Percentiles rank a stretch among this genome's conserved stretches.
Conservation (phyloP, 2,797 vertebrate genomes). For the Amblyopsis hoosieri region DNA sequence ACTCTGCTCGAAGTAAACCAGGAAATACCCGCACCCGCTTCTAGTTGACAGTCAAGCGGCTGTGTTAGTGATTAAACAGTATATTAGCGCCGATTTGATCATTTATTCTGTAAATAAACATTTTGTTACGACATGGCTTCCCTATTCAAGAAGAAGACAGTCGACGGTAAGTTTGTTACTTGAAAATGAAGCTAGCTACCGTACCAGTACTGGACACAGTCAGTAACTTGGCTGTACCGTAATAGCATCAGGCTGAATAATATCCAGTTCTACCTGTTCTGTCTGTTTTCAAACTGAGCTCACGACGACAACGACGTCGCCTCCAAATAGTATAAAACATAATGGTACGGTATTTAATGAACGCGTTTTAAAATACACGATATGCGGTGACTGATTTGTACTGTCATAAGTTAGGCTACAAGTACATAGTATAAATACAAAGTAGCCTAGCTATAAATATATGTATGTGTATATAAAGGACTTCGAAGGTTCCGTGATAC, state of each 20-base stretch:
- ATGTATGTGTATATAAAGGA: too few species aligned
- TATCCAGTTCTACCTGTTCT: slow-evolving; percentile 51
- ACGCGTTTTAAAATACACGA: not conserved
- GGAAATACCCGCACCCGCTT: slow-evolving; percentile 59
- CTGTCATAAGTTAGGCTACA: too few species aligned
- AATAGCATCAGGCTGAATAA: slow-evolving; percentile 2
- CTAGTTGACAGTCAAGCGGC: slow-evolving; percentile 28
- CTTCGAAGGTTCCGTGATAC: too few species aligned
- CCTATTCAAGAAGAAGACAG: slow-evolving; percentile 96
- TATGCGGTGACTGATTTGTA: not conserved
- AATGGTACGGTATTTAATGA: not conserved
- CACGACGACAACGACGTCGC: too few species aligned
- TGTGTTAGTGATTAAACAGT: not conserved
- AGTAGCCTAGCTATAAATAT: too few species aligned
- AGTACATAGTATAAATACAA: too few species aligned
- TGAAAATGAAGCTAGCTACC: slow-evolving; percentile 48
- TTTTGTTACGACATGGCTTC: slow-evolving; percentile 82
- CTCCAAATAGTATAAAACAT: not conserved
- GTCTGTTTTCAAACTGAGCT: not conserved
- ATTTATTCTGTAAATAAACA: slow-evolving; percentile 18
- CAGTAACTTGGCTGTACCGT: not conserved
- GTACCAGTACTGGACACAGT: too few species aligned
- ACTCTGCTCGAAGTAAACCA: slow-evolving; percentile 65
- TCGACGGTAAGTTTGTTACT: slow-evolving; percentile 87
- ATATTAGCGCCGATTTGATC: slow-evolving; percentile 4